These are phyloP conservation scores for Phylloscopus trochilus DNA, from an alignment of 2,113 vertebrate species.

Conservation along the genomic window DNA sequence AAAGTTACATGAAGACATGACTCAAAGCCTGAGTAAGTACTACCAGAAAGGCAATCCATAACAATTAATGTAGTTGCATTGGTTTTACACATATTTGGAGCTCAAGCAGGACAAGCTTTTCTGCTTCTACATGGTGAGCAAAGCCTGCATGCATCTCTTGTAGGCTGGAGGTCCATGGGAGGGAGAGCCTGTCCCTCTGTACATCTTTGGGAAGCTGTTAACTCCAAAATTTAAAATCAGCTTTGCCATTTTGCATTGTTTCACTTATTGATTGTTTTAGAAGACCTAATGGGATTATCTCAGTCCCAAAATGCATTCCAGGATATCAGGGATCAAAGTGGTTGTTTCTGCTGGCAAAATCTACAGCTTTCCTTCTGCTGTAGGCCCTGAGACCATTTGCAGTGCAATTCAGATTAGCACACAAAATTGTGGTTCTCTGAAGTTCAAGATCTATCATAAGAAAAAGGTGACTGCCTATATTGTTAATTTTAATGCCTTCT, in stretches of 20 bases:
- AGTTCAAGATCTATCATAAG: neutral
- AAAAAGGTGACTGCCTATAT: neutral
- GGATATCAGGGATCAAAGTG: neutral
- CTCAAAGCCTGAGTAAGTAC: neutral
- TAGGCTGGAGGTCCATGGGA: neutral
- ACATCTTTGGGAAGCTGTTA: neutral
- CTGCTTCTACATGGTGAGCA: neutral
- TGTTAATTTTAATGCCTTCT: neutral
- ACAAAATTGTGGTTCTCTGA: neutral
- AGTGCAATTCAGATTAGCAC: neutral
- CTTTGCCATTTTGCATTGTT: neutral
- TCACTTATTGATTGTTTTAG: neutral
- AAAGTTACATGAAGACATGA: neutral
- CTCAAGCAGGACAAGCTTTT: neutral
- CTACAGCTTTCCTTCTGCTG: neutral
- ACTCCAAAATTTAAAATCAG: neutral
- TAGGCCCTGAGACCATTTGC: neutral
- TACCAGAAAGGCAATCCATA: neutral
- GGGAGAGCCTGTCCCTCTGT: neutral
- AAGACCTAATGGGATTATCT: slow-evolving; percentile 7
- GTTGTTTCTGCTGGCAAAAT: neutral
- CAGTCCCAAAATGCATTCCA: neutral
- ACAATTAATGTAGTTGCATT: neutral
- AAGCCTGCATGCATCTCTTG: neutral
- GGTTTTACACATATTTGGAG: neutral